These are phyloP conservation scores for Aplochiton taeniatus DNA, from an alignment of 2,797 vertebrate genomes.

Conservation along the genomic window DNA sequence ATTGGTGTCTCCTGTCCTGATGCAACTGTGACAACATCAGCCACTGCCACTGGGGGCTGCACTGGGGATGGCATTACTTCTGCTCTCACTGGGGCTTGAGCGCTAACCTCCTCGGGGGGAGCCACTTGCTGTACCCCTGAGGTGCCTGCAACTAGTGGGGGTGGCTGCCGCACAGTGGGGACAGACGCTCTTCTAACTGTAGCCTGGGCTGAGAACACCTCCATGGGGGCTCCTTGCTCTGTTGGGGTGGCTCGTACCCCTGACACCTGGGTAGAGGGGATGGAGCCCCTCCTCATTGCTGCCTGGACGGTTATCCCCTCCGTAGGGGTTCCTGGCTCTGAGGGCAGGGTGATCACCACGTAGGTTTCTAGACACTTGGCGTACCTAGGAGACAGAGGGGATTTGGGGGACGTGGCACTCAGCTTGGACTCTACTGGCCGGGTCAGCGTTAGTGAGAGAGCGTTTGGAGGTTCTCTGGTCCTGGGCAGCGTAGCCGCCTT, in stretches of 20 bases:
- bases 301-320: slow-evolving; percentile 78
- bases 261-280: slow-evolving; percentile 72
- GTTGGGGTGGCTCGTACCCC: slow-evolving; percentile 63
- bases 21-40: slow-evolving; percentile 38
- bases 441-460: slow-evolving; percentile 87
- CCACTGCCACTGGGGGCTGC: slow-evolving; percentile 25
- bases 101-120: slow-evolving; percentile 47
- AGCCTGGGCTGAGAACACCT: slow-evolving; percentile 51
- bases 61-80: slow-evolving; percentile 45
- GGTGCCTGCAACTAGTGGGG: slow-evolving; percentile 33
- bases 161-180: slow-evolving; percentile 56
- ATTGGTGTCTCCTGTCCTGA: slow-evolving; percentile 44
- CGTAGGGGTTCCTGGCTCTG: slow-evolving; percentile 90
- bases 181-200: slow-evolving; percentile 64
- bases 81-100: slow-evolving; percentile 46
- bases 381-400: slow-evolving; percentile 90
- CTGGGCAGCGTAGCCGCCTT: slow-evolving; percentile 83
- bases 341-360: slow-evolving; percentile 96
- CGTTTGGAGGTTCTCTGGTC: slow-evolving; percentile 80
- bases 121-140: slow-evolving; percentile 74
- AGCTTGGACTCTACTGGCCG: slow-evolving; percentile 84
- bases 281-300: slow-evolving; percentile 70
- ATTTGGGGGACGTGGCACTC: slow-evolving; percentile 85
- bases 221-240: slow-evolving; percentile 68
- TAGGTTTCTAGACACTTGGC: slow-evolving; percentile 91